phyloP scores from a whole-genome alignment of 2,113 vertebrate species.

The Clarias gariepinus region DNA sequence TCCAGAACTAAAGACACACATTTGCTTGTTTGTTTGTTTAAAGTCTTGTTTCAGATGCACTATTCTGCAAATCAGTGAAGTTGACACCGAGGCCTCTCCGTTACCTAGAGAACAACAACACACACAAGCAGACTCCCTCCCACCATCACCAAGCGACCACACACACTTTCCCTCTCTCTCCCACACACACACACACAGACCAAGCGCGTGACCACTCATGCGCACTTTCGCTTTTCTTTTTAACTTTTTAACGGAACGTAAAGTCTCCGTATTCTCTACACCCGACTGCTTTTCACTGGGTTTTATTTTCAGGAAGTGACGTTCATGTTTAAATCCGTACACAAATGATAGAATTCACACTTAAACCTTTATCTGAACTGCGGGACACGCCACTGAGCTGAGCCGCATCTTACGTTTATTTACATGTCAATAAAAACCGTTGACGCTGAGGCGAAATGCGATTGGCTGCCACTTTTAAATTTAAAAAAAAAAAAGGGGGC shows the following conservation, averaged over 20 bases:
- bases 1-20: background rate
- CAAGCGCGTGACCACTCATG: background rate
- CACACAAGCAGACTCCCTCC: conserved; percentile 50
- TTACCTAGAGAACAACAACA: conserved; percentile 69
- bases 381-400: conserved; percentile 49
- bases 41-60: background rate
- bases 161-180: background rate
- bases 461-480: conserved; percentile 59
- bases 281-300: background rate
- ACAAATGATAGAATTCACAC: background rate
- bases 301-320: background rate
- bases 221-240: conserved; percentile 4
- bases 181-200: background rate
- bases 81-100: conserved; percentile 41
- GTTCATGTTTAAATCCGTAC: background rate
- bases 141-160: conserved; percentile 53
- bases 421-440: background rate
- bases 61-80: background rate
- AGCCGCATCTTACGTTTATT: conserved; percentile 9
- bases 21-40: background rate
- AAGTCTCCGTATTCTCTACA: too few relatives aligned
- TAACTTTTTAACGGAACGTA: background rate
- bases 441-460: conserved; percentile 5
- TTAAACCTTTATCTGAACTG: background rate
- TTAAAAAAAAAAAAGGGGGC: conserved; percentile 49